Base-by-base conservation (phyloP, 2,888 invertebrate species). In the Eledona agricola region DNA sequence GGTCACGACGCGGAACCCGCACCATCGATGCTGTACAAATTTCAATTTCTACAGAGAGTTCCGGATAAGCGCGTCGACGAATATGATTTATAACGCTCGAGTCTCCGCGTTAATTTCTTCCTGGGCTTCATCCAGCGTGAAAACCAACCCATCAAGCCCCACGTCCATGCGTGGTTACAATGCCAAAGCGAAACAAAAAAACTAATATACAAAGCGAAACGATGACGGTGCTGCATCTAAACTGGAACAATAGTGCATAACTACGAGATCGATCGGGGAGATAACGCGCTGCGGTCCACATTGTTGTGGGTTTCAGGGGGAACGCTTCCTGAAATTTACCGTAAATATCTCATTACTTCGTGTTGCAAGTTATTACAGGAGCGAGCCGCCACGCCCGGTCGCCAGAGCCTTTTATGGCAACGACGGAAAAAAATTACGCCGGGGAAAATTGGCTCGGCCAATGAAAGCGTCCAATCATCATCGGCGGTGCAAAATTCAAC, bases 181-280 rank as follows among this genome's bases (percentile, higher is more conserved):
- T 42, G 22, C 42, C 42, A 31, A 29, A 29, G 22, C 31, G 42
- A 42, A 42, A 42, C 32, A 32, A 45, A 45, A 32, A 19, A 43
- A 43, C 23, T 43, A 43, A 46, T 34, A 46, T 25, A 46, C 34
- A 26, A 46, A 34, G 34, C 46, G 32, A 34, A 46, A 34, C 34
- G 25, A 35, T 34, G 37, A 37, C 28, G 17, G 37, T 47, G 37
- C 47, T 47, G 47, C 47, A 47, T 47, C 47, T 29, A 47, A 47
- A 47, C 37, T 37, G 47, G 47, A 47, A 47, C 47, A 47, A 47
- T 47, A 28, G 47, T 47, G 47, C 47, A 47, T 47, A 47, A 47
- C 47, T 47, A 37, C 26, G 28, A 35, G 47, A 47, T 45, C 32
- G 45, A 45, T 45, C 32, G 45, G 22, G 25, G 6, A 45, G 45